Conservation (phyloP, 2,797 vertebrate genomes). For the Lepilemur septentrionalis region DNA sequence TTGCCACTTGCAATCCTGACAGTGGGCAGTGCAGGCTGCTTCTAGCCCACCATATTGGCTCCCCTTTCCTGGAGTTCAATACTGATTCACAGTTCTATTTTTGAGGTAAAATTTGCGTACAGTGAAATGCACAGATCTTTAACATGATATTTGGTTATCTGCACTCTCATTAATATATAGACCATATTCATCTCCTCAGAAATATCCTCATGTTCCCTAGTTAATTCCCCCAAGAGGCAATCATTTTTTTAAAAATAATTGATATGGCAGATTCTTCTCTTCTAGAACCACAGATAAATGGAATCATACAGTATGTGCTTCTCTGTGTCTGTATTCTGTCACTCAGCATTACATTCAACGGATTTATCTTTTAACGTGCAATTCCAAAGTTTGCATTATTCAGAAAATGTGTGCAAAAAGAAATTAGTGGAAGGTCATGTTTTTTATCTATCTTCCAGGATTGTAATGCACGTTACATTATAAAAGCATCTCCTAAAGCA, state of each 20-base stretch:
- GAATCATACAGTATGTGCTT: not conserved
- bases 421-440: not conserved
- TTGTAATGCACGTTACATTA: not conserved
- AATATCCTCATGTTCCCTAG: not conserved
- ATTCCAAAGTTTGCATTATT: not conserved
- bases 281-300: not conserved
- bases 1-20: too few relatives aligned
- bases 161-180: not conserved
- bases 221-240: not conserved
- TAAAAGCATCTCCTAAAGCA: not conserved
- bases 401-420: not conserved
- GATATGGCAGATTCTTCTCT: not conserved
- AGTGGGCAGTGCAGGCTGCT: too few relatives aligned
- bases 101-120: not conserved
- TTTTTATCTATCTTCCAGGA: not conserved
- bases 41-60: too few relatives aligned
- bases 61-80: not conserved
- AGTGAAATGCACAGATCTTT: not conserved
- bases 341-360: not conserved
- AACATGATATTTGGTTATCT: not conserved
- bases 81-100: not conserved
- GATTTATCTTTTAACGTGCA: not conserved
- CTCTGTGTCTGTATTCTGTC: not conserved
- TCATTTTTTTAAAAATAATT: not conserved
- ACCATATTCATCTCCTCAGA: not conserved